These are phyloP conservation scores for Vollenhovia emeryi DNA, from an alignment of 1,140 invertebrate species.

Conservation along the genomic window DNA sequence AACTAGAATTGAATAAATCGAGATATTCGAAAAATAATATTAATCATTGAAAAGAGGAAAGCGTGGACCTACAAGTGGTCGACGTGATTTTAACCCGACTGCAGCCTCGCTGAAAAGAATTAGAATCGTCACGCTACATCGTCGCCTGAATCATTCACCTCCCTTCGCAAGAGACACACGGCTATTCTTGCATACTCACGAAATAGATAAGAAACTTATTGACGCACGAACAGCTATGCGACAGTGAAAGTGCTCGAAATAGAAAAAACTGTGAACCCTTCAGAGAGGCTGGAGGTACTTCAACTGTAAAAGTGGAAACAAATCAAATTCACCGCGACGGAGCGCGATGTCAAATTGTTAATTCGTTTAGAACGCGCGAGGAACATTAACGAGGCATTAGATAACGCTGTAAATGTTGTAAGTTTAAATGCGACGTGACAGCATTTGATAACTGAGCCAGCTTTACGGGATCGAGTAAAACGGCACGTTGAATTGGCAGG, in stretches of 20 bases:
- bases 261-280: slow-evolving; percentile 35
- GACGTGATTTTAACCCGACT: neutral
- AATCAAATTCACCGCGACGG: neutral
- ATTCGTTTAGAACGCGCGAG: neutral
- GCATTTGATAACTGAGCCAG: neutral
- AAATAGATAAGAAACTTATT: slow-evolving; percentile 73
- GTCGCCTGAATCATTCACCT: slow-evolving; percentile 44
- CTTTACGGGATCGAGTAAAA: neutral
- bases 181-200: slow-evolving; percentile 71
- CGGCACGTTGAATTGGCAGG: neutral
- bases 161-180: slow-evolving; percentile 58
- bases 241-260: slow-evolving; percentile 19
- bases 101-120: neutral
- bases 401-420: neutral
- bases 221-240: slow-evolving; percentile 65
- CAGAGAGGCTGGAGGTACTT: neutral
- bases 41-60: neutral
- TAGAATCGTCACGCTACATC: slow-evolving; percentile 25
- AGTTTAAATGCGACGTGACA: neutral
- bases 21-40: neutral
- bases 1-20: slow-evolving; percentile 1
- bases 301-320: neutral
- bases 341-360: neutral
- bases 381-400: neutral
- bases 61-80: neutral